Evolutionary conservation across 2,797 vertebrate genomes (phyloP), one percentile per base, ranked within the genome.

Genomic region (Astyanax mexicanus): DNA sequence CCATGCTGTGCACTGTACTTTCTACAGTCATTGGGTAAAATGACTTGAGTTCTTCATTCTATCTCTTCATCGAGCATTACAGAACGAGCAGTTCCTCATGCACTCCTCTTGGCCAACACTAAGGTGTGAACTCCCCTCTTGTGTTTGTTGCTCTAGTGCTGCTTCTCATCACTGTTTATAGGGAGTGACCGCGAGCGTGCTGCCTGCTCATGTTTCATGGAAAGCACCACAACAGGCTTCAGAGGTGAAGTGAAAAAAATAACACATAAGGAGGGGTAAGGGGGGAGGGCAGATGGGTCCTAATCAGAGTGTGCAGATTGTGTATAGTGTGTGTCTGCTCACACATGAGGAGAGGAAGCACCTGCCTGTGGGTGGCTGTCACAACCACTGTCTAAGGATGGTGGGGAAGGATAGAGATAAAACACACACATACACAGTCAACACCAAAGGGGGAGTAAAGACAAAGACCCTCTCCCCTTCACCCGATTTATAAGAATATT

Each of bases 291-390:
- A 58, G 55, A 35, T 23, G 55, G 25, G 21, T 35, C 4, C 2
- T 60, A 69, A 71, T 61, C 54, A 55, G 55, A n/a, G 47, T 61
- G 32, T 54, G 21, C 17, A 23, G 23, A 25, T 23, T n/a, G n/a
- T n/a, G n/a, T n/a, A n/a, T n/a, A 25, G 75, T 40, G 38, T 55
- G 49, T 54, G 27, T 67, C 1, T 45, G 21, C n/a, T 60, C 1
- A n/a, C 21, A 69, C 37, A 57, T 57, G 52, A 49, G 4, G 27
- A 25, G 66, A 79, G 82, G 79, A 84, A 81, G 74, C 80, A 81
- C 77, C 70, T 84, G 73, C 17, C 62, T 21, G 72, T 68, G 75
- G 17, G 44, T 66, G 42, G 61, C 8, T 44, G 42, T 67, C 60
- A 10, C 55, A 37, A 42, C 25, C 7, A 42, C 47, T 47, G 35